Conservation (phyloP, 2,797 vertebrate species). For the Coluber constrictor region DNA sequence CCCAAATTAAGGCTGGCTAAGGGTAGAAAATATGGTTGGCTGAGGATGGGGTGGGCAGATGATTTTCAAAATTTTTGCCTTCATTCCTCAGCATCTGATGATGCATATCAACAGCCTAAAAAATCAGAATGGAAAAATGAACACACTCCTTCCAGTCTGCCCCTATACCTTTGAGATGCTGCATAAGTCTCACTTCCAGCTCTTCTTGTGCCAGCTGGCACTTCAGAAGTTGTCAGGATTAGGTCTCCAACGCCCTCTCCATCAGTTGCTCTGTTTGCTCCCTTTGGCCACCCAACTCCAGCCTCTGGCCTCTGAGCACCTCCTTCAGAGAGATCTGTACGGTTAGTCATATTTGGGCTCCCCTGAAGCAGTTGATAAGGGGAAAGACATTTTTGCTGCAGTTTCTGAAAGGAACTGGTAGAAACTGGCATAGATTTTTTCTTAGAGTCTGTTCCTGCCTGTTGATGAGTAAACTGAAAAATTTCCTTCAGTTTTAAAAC, state of each 20-base stretch:
- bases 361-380: background rate
- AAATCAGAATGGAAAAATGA: background rate
- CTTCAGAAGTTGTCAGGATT: constrained; percentile 75
- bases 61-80: background rate
- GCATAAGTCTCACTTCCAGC: constrained; percentile 77
- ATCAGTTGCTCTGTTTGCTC: constrained; percentile 15
- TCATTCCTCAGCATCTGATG: background rate
- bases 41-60: background rate
- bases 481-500: constrained; percentile 95
- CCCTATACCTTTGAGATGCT: constrained; percentile 77
- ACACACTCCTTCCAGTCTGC: no score
- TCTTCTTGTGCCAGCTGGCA: constrained; percentile 75
- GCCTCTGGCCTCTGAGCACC: background rate
- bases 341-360: background rate
- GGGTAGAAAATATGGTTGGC: background rate
- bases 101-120: background rate
- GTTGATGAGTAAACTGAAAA: constrained; percentile 93
- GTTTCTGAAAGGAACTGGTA: background rate
- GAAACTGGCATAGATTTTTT: constrained; percentile 56
- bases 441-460: constrained; percentile 78
- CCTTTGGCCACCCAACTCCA: background rate
- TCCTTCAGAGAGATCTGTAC: background rate
- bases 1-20: background rate
- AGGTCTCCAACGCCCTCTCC: constrained; percentile 30
- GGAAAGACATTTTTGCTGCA: background rate